Evolutionary conservation across 2,888 invertebrate species (phyloP).

Genomic region (Polyploca ridens): DNA sequence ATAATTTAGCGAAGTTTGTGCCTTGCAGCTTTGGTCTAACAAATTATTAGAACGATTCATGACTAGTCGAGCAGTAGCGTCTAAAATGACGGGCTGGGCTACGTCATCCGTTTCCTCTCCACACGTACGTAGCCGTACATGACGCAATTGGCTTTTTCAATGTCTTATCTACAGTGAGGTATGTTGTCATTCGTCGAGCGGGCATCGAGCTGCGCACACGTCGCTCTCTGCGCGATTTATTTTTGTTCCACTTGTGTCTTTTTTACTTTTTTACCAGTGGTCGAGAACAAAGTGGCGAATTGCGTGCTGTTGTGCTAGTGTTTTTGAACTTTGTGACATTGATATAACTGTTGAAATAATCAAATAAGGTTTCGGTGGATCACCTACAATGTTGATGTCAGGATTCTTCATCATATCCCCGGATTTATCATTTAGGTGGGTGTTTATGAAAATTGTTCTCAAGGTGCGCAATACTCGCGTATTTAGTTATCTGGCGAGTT

Average conservation of each 20-base stretch:
- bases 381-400: conserved; percentile 73
- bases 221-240: conserved; percentile 59
- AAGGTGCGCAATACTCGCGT: conserved; percentile 45
- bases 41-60: conserved; percentile 63
- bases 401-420: conserved; percentile 78
- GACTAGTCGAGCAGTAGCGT: conserved; percentile 62
- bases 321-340: conserved; percentile 77
- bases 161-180: conserved; percentile 82
- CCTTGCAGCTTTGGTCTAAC: conserved; percentile 54
- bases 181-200: conserved; percentile 81
- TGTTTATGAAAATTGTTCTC: conserved; percentile 56
- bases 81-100: conserved; percentile 73
- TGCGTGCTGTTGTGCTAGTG: conserved; percentile 75
- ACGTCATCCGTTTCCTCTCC: conserved; percentile 81
- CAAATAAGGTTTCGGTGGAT: conserved; percentile 51
- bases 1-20: conserved; percentile 24
- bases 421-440: conserved; percentile 78
- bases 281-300: conserved; percentile 79
- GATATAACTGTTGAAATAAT: conserved; percentile 55
- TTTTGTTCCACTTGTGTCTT: conserved; percentile 74
- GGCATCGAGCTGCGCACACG: conserved; percentile 76
- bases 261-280: conserved; percentile 67
- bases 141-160: conserved; percentile 85
- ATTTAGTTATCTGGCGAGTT: conserved; percentile 42
- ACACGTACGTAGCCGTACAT: conserved; percentile 81